Evolutionary conservation across 2,113 vertebrate genomes (phyloP), one percentile per base, ranked within the genome.

Genomic region (Dendrocopos noguchii): DNA sequence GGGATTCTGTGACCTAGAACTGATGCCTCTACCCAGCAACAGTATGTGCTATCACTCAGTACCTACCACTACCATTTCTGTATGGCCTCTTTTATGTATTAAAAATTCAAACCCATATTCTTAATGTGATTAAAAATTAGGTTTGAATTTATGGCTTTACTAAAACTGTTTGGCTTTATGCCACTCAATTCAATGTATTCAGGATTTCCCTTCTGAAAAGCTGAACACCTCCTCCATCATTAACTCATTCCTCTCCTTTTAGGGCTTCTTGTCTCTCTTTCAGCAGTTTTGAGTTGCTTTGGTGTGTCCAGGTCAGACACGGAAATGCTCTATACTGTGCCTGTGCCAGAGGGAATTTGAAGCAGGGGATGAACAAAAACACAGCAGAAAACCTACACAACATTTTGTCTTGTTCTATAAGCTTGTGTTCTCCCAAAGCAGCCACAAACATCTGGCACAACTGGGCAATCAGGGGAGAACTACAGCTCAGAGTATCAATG

Each of bases 321-420:
- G 19, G 1, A 76, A 67, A 36, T 6, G 6, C 7, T 2, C 36
- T 31, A 31, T 12, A 10, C 6, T 46, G 24, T 34, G 27, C 44
- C 25, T 0, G 0, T 8, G 7, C 46, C 46, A 16, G 53, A 64
- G 33, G 2, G 8, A 7, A 42, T 39, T 68, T 33, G n/a, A 15
- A 87, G 39, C 4, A 34, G 4, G 16, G 44, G 85, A 73, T 53
- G 29, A 31, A 57, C 11, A n/a, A 67, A 84, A 81, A 6, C 2
- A 2, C 15, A 29, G 8, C 4, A 39, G n/a, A 91, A 84, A 74
- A 22, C 2, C 17, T 59, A 9, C 70, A 87, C 15, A 4, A 33
- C 17, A 80, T 42, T 57, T 71, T 42, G 2, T 5, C 7, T 8
- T 52, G 5, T 68, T 44, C 53, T 66, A 24, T 20, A 63, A 77